Evolutionary conservation across 1,140 invertebrate species (phyloP).

Genomic region (Diachasmimorpha longicaudata): DNA sequence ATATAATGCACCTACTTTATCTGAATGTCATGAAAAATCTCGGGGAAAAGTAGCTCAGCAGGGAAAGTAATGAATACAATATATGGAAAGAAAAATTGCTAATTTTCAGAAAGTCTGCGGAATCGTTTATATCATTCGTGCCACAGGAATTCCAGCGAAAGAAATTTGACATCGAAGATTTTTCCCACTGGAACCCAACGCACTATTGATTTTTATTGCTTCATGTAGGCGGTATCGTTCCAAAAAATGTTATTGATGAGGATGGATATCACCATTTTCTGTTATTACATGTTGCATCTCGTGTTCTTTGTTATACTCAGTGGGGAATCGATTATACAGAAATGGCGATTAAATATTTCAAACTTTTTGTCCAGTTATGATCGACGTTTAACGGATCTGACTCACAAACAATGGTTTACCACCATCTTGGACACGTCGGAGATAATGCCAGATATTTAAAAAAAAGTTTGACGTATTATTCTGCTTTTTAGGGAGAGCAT

Average conservation of each 20-base stretch:
- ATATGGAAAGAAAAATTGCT: neutral
- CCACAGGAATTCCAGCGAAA: too few species aligned
- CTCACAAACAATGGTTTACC: too few species aligned
- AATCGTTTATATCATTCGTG: neutral
- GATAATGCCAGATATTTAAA: neutral
- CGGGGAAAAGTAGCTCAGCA: neutral
- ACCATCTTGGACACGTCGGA: too few species aligned
- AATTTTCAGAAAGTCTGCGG: neutral
- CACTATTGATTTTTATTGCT: slow-evolving; percentile 18
- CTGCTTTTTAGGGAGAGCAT: neutral
- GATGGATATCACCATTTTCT: slow-evolving; percentile 16
- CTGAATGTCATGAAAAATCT: neutral
- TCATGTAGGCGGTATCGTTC: neutral
- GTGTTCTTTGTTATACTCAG: neutral
- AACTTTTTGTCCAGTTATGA: too few species aligned
- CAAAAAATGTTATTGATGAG: neutral
- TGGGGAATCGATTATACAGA: neutral
- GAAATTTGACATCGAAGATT: neutral
- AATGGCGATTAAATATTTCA: neutral
- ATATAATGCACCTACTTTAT: neutral
- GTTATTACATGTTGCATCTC: neutral
- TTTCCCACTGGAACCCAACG: slow-evolving; percentile 6
- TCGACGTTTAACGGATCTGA: too few species aligned
- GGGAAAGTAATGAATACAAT: neutral
- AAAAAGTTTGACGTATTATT: neutral